phyloP scores from a whole-genome alignment of 1,140 invertebrate species.

The Sycophila sp. region DNA sequence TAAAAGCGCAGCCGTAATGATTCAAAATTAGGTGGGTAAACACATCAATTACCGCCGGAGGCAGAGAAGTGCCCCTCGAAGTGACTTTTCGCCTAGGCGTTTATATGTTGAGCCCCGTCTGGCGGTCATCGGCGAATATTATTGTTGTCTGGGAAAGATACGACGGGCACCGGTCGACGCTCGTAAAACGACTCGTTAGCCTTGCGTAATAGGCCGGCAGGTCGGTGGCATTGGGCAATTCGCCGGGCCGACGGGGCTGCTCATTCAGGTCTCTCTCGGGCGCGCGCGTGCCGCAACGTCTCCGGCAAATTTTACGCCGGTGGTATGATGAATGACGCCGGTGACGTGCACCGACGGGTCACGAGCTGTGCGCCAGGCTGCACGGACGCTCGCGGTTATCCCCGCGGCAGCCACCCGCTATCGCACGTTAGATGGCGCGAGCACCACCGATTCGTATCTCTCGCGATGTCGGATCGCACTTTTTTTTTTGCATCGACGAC shows the following conservation, averaged over 20 bases:
- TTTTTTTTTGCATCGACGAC: no score
- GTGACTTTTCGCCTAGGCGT: neutral
- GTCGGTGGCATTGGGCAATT: neutral
- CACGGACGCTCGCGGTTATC: neutral
- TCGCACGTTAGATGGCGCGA: conserved; percentile 35
- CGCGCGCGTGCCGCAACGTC: neutral
- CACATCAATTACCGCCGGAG: neutral
- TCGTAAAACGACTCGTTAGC: conserved; percentile 21
- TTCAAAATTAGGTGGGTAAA: neutral
- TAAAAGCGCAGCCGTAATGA: no score
- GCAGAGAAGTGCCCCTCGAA: neutral
- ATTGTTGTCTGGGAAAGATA: conserved; percentile 11
- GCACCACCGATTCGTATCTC: conserved; percentile 1
- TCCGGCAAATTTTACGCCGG: neutral
- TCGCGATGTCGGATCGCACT: no score
- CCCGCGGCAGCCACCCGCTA: neutral
- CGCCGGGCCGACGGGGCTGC: neutral
- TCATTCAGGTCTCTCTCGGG: neutral
- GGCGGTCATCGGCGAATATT: neutral
- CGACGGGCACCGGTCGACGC: neutral
- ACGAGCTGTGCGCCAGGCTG: no score
- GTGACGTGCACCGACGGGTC: no score
- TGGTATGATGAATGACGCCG: neutral
- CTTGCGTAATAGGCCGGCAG: neutral
- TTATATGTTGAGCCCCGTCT: neutral